Percentiles rank a stretch among this genome's conserved stretches.
These are phyloP conservation scores for Eclectus roratus DNA, from an alignment of 2,113 vertebrate species.

Conservation along the genomic window DNA sequence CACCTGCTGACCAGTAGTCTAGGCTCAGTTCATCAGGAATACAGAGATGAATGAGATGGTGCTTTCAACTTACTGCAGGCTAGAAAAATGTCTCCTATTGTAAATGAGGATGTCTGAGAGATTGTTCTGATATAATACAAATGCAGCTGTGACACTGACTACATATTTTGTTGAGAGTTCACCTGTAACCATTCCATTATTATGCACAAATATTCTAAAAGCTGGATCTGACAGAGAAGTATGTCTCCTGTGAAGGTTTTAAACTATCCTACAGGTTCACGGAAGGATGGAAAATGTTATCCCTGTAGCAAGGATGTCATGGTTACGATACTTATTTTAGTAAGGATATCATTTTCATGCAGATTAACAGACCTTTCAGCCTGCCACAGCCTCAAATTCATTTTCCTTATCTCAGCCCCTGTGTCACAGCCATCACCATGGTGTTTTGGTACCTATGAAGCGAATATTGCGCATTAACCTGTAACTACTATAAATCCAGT, in stretches of 20 bases:
- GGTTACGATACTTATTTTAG: not conserved
- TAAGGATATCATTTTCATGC: not conserved
- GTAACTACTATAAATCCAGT: not conserved
- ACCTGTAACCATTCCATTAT: not conserved
- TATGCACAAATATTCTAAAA: not conserved
- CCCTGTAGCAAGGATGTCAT: not conserved
- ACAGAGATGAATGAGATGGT: slow-evolving; percentile 9
- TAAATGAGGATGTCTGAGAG: not conserved
- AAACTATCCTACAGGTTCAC: not conserved
- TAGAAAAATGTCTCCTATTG: not conserved
- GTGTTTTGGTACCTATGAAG: not conserved
- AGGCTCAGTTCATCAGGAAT: slow-evolving; percentile 27
- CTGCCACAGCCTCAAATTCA: not conserved
- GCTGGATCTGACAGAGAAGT: not conserved
- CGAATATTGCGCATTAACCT: not conserved
- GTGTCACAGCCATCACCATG: not conserved
- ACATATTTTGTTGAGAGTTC: not conserved
- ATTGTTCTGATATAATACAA: not conserved
- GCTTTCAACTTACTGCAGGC: not conserved
- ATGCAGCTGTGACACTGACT: not conserved
- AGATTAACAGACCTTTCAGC: slow-evolving; percentile 9
- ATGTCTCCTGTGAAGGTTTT: not conserved
- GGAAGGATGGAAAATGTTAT: not conserved
- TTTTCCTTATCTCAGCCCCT: not conserved
- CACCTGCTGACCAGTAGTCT: not conserved